Evolutionary conservation across 2,797 vertebrate genomes (phyloP), one percentile per base, ranked within the genome.

Genomic region (Bradypodion pumilum): DNA sequence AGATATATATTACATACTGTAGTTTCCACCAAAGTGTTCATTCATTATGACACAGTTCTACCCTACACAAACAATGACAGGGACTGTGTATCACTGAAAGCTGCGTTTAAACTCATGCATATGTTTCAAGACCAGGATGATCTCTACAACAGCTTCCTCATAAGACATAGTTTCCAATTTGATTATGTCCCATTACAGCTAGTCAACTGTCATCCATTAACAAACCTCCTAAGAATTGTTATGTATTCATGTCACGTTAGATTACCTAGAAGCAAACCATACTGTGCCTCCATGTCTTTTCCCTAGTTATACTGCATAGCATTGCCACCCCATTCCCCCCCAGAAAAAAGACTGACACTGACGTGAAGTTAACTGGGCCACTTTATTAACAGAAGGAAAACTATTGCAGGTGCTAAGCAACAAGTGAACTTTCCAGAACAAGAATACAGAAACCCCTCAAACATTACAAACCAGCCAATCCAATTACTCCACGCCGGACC

Each of bases 201-300:
- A 19, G 37, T 40, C 40, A 21, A 16, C 37, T 37, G 23, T 32
- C 37, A 70, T 35, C 23, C 25, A 46, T 56, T 49, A 52, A 52
- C 4, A 16, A 32, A 52, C 32, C 49, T 3, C 15, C 1, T 16
- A 27, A 16, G 27, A 15, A 16, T 19, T 32, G 46, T 7, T 32
- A 32, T 74, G 49, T n/a, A n/a, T 21, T 74, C n/a, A 32, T n/a
- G 29, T 44, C 44, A 32, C 10, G 74, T 49, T 29, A 74, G 49
- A 74, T 49, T 15, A 32, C 9, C 21, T 15, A 49, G 44, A 77
- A 83, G 3, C 70, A 62, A 2, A 25, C 37, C 6, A 15, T 42
- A 27, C 35, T 69, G 37, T 27, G 32, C 16, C 66, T 68, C 8
- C 32, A 5, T 74, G 0, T 0, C 0, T 0, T 15, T 81, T 69